Base-by-base conservation (phyloP, 2,888 invertebrate species). In the Amphipyra berbera region DNA sequence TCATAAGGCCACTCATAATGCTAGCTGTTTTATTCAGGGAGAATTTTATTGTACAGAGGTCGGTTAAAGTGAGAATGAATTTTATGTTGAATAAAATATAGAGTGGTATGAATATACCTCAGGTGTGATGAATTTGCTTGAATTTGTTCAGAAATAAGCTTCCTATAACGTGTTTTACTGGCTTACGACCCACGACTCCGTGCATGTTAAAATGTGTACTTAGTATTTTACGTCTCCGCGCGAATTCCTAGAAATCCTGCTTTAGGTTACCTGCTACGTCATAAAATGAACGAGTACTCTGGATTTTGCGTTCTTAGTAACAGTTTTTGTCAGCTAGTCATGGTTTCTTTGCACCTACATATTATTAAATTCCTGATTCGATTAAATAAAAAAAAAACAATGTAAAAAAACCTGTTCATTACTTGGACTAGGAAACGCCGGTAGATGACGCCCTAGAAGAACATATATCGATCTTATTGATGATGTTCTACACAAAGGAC, bases 31-130 rank as follows among this genome's bases (percentile, higher is more conserved):
- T 66, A 54, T 61, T 61, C 41, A 21, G 50, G 54, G 50, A 68
- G 46, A 55, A n/a, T 56, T 61, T 53, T 48, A 55, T 53, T 60
- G 48, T 54, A 47, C 45, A 47, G 57, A 55, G 53, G 60, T 67
- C 56, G 44, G 62, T 55, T 63, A 50, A 63, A 67, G 56, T 48
- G 64, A 61, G 56, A 68, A 76, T 68, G 58, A 73, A 73, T 60
- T 65, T 44, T 3, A 21, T 9, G 33, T 46, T 65, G 61, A 70
- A 71, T 66, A 67, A 73, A 72, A 67, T 56, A 76, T 54, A 35
- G 6, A n/a, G 30, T 64, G 52, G 58, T 48, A 55, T 63, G 55
- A 68, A 58, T 68, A 53, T 58, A 67, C 60, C 40, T 41, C 38
- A 40, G 46, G 41, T 27, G 60, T 55, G 52, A 58, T 60, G 68